Evolutionary conservation across 2,888 invertebrate genomes (phyloP).

Genomic region (Spilosoma lubricipeda): DNA sequence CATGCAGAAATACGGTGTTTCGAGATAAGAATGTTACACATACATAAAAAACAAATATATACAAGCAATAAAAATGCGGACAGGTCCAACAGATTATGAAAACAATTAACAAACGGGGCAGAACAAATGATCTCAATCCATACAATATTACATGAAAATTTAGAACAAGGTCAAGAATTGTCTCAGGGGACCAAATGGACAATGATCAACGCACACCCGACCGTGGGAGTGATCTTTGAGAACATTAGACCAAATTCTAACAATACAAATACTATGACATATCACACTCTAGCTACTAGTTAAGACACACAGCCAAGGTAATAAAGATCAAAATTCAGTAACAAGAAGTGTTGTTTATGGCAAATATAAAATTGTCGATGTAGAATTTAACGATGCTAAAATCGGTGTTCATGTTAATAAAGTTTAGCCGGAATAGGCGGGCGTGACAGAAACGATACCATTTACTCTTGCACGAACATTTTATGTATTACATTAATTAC

Average conservation of each 20-base stretch:
- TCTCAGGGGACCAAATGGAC: constrained; percentile 75
- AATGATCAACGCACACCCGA: constrained; percentile 73
- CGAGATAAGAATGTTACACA: constrained; percentile 3
- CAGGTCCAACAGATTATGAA: neutral
- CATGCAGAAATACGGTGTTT: neutral
- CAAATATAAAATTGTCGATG: constrained; percentile 46
- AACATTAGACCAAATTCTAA: constrained; percentile 63
- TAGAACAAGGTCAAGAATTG: constrained; percentile 82
- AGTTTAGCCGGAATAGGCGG: constrained; percentile 55
- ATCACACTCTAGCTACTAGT: constrained; percentile 52
- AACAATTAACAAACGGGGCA: constrained; percentile 20
- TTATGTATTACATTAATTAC: constrained; percentile 45
- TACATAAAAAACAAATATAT: neutral
- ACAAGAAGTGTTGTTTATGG: constrained; percentile 27
- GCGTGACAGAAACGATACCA: constrained; percentile 52
- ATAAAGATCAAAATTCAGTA: constrained; percentile 39
- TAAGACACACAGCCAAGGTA: constrained; percentile 33
- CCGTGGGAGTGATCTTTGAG: constrained; percentile 80
- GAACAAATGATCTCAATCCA: constrained; percentile 37
- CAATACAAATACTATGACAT: constrained; percentile 58
- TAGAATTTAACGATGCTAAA: constrained; percentile 58
- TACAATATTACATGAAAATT: constrained; percentile 63
- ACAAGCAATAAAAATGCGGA: constrained; percentile 2
- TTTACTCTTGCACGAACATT: constrained; percentile 32
- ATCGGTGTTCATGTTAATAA: constrained; percentile 57